These are phyloP conservation scores for Piprites chloris DNA, from an alignment of 2,113 vertebrate species.

Conservation along the genomic window DNA sequence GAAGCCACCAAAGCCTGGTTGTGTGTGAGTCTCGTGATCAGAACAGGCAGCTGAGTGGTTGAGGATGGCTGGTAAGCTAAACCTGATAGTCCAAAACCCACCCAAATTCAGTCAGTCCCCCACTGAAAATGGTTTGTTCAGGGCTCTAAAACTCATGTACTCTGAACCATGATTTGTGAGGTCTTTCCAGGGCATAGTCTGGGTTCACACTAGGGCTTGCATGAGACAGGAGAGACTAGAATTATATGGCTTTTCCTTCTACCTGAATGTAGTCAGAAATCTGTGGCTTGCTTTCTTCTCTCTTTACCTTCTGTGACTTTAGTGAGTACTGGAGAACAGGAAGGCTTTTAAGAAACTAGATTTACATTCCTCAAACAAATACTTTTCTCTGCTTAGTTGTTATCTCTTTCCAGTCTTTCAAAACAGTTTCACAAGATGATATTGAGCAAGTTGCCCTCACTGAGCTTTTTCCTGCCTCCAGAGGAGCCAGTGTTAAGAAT, in stretches of 20 bases:
- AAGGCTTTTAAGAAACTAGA: background rate
- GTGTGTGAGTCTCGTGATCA: fast-evolving
- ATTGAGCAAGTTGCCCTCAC: background rate
- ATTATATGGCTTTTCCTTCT: fast-evolving
- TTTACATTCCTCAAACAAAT: background rate
- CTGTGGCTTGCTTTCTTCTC: background rate
- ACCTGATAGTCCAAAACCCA: background rate
- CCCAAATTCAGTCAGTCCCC: background rate
- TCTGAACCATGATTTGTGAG: background rate
- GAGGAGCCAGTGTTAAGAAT: background rate
- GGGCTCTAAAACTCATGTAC: background rate
- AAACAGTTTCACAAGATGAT: background rate
- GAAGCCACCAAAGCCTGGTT: background rate
- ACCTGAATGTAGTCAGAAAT: background rate
- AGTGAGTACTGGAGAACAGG: background rate
- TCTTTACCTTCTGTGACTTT: background rate
- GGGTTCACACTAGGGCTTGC: background rate
- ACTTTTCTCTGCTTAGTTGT: background rate
- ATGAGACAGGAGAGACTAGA: background rate
- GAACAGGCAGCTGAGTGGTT: background rate
- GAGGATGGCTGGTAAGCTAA: background rate
- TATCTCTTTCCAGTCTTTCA: background rate
- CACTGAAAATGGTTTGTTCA: background rate
- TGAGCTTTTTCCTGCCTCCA: background rate
- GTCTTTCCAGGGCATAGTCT: background rate